phyloP scores from a whole-genome alignment of 1,140 invertebrate genomes.

The Orius insidiosus region DNA sequence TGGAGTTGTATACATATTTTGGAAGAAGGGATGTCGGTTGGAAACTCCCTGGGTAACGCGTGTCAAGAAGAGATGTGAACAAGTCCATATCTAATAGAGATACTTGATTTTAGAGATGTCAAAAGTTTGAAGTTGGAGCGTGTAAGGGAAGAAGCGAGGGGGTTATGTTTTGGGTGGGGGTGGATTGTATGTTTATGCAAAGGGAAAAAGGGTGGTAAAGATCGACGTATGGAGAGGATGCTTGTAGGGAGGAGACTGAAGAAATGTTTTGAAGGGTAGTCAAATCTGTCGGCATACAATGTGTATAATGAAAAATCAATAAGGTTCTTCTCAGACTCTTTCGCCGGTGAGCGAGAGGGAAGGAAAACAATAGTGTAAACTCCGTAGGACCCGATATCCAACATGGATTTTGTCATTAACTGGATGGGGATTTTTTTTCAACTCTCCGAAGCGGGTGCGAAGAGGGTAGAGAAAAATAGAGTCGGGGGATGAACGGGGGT shows the following conservation, averaged over 20 bases:
- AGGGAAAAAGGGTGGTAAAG: slow-evolving; percentile 1
- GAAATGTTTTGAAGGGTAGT: background rate
- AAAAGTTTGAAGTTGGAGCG: slow-evolving; percentile 3
- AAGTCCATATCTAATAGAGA: too few relatives aligned
- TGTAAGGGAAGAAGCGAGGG: background rate
- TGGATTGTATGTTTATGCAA: background rate
- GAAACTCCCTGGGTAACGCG: background rate
- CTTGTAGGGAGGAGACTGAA: background rate
- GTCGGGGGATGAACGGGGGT: background rate
- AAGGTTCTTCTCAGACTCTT: background rate
- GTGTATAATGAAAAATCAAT: slow-evolving; percentile 5
- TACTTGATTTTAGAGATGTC: background rate
- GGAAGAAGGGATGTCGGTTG: background rate
- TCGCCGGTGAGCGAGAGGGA: background rate
- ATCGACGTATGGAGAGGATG: background rate
- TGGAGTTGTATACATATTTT: background rate
- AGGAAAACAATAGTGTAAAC: too few relatives aligned
- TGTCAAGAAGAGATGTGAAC: too few relatives aligned
- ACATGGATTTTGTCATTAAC: slow-evolving; percentile 12
- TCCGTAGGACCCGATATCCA: slow-evolving; percentile 7
- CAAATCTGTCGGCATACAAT: background rate
- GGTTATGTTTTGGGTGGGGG: background rate
- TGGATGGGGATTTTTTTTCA: slow-evolving; percentile 2
- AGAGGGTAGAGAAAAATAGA: background rate
- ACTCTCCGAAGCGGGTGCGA: background rate